Evolutionary conservation across 2,888 invertebrate genomes (phyloP).

Genomic region (Antheraea assamensis): DNA sequence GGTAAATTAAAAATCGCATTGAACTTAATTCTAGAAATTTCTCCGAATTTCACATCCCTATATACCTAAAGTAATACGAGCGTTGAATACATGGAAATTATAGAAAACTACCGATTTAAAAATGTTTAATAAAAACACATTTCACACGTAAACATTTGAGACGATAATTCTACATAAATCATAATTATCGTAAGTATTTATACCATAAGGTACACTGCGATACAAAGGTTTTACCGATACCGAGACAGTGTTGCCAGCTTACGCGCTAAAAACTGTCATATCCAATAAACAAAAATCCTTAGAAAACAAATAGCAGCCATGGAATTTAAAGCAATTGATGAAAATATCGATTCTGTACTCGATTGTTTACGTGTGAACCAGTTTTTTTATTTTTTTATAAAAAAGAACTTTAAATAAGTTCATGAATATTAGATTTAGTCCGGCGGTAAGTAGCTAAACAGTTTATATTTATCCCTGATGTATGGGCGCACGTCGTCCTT

Average conservation of each 20-base stretch:
- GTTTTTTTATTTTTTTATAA: not conserved
- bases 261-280: not conserved
- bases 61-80: not conserved
- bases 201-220: not conserved
- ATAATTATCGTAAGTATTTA: too few species aligned
- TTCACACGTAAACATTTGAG: not conserved
- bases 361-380: not conserved
- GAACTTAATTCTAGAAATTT: not conserved
- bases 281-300: not conserved
- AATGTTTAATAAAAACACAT: not conserved
- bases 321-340: not conserved
- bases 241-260: not conserved
- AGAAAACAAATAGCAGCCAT: not conserved
- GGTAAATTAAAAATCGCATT: not conserved
- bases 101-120: not conserved
- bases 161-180: not conserved
- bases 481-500: slow-evolving; percentile 96
- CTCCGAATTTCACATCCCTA: not conserved
- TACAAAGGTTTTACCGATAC: not conserved
- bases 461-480: slow-evolving; percentile 93
- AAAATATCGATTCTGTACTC: not conserved
- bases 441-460: slow-evolving; percentile 94
- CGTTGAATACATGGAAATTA: not conserved
- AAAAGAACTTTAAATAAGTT: not conserved
- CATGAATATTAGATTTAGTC: slow-evolving; percentile 81